Percentiles rank a stretch among this genome's conserved stretches.
Conservation (phyloP, 2,888 invertebrate species). For the Strigamia transsilvanica region DNA sequence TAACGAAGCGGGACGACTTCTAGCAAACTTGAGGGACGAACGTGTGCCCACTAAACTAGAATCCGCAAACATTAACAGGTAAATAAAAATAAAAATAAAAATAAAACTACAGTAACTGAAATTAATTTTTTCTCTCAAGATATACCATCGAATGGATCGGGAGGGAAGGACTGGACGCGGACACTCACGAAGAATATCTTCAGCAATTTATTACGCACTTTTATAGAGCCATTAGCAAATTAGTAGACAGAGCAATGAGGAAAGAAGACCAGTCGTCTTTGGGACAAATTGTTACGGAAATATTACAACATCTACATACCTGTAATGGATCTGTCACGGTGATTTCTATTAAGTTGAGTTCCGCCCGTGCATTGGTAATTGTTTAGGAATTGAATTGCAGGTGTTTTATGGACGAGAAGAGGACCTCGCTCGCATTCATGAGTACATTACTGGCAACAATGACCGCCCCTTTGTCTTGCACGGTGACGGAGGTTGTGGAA, state of each 20-base stretch:
- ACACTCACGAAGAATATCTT: conserved; percentile 92
- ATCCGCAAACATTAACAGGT: conserved; percentile 87
- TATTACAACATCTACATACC: conserved; percentile 92
- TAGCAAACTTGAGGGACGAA: conserved; percentile 88
- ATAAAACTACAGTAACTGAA: background rate
- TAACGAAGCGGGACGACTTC: conserved; percentile 87
- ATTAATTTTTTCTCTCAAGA: conserved; percentile 66
- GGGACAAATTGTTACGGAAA: conserved; percentile 92
- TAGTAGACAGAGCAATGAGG: conserved; percentile 93
- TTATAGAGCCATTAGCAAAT: conserved; percentile 88
- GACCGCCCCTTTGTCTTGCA: conserved; percentile 90
- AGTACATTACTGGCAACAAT: conserved; percentile 80
- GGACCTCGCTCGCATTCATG: conserved; percentile 79
- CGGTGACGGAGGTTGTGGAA: conserved; percentile 97
- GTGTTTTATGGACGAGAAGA: conserved; percentile 93
- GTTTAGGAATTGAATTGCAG: conserved; percentile 61
- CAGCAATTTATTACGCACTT: conserved; percentile 94
- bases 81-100: background rate
- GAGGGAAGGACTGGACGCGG: conserved; percentile 88
- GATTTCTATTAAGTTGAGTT: conserved; percentile 46
- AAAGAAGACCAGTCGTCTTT: conserved; percentile 94
- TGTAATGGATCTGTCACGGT: conserved; percentile 91
- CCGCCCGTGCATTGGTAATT: background rate
- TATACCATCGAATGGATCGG: conserved; percentile 98
- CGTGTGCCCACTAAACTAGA: conserved; percentile 88